Percentiles rank a stretch among this genome's conserved stretches.
Evolutionary conservation across 2,888 invertebrate genomes (phyloP).

Genomic region (Andrena bucephala): DNA sequence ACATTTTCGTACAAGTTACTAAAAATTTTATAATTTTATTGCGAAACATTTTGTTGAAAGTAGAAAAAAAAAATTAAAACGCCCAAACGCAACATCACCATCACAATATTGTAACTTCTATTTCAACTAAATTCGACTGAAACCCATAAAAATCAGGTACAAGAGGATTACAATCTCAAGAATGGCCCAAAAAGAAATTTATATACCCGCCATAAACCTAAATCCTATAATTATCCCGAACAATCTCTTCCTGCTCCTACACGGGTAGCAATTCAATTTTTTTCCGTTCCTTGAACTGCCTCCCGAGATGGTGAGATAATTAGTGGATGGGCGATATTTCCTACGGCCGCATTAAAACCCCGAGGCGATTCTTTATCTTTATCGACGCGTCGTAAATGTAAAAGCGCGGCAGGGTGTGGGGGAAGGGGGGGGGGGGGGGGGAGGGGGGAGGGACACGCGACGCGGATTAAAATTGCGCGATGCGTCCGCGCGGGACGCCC

Average conservation of each 20-base stretch:
- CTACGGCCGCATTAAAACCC: constrained; percentile 13
- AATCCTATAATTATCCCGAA: neutral
- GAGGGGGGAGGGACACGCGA: constrained; percentile 6
- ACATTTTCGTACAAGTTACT: no score
- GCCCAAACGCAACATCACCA: no score
- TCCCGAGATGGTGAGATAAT: neutral
- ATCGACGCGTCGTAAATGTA: constrained; percentile 36
- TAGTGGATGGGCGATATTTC: constrained; percentile 7
- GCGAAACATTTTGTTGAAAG: no score
- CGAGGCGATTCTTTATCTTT: constrained; percentile 15
- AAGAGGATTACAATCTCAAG: no score
- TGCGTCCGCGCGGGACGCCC: constrained; percentile 25
- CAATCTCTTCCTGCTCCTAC: neutral
- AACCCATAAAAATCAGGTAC: no score
- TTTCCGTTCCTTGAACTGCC: neutral
- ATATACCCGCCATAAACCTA: neutral
- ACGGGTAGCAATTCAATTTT: neutral
- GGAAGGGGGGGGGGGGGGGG: neutral
- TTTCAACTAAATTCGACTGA: no score
- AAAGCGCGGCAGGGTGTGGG: neutral
- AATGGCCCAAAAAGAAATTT: neutral
- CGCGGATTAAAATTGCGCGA: constrained; percentile 42
- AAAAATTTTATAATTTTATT: no score
- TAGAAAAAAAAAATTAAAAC: no score
- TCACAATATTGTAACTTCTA: no score